Conservation (phyloP, 2,888 invertebrate species). For the Netelia melanura region DNA sequence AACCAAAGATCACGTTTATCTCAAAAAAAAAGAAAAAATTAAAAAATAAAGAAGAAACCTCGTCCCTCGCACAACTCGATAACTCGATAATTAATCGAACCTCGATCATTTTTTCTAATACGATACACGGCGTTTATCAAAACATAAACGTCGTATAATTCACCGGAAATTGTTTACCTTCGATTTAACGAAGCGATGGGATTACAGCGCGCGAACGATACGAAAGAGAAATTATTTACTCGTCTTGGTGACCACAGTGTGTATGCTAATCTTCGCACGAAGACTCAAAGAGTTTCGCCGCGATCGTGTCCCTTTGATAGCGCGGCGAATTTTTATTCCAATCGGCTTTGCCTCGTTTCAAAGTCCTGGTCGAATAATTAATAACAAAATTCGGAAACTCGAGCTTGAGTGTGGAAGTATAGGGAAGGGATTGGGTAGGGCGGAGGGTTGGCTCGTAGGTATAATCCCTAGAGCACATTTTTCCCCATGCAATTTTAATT, state of each 20-base stretch:
- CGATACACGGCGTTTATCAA: too few relatives aligned
- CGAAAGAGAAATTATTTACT: not conserved
- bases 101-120: too few relatives aligned
- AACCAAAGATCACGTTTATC: too few relatives aligned
- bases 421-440: not conserved
- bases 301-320: not conserved
- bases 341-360: constrained; percentile 58
- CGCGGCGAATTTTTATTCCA: constrained; percentile 43
- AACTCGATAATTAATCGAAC: too few relatives aligned
- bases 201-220: constrained; percentile 30
- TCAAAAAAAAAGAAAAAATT: too few relatives aligned
- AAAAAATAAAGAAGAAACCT: too few relatives aligned
- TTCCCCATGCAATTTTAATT: constrained; percentile 66
- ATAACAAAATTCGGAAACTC: constrained; percentile 64
- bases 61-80: too few relatives aligned
- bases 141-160: too few relatives aligned
- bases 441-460: constrained; percentile 12
- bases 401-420: not conserved
- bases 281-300: not conserved
- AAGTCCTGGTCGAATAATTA: constrained; percentile 66
- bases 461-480: constrained; percentile 65
- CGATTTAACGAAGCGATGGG: not conserved
- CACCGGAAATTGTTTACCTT: too few relatives aligned
- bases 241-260: not conserved
- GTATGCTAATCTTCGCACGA: not conserved